phyloP scores from a whole-genome alignment of 1,140 invertebrate genomes.

The Globodera rostochiensis region DNA sequence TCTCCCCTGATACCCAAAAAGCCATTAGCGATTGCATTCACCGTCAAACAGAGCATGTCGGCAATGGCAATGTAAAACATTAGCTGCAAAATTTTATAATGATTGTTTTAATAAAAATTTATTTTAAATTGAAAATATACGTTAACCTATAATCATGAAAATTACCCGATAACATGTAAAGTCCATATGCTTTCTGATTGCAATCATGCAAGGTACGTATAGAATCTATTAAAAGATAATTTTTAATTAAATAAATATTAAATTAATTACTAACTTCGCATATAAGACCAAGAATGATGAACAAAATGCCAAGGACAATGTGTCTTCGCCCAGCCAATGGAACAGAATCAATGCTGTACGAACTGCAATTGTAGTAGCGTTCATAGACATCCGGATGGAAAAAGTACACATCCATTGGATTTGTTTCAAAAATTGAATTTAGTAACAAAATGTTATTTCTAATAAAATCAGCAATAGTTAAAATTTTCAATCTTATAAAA shows the following conservation, averaged over 20 bases:
- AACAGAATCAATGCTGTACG: slow-evolving; percentile 38
- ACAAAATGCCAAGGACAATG: slow-evolving; percentile 23
- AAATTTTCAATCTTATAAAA: too few species aligned
- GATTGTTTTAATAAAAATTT: too few species aligned
- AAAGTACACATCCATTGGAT: slow-evolving; percentile 39
- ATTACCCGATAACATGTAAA: slow-evolving; percentile 26
- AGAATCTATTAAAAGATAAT: slow-evolving; percentile 28
- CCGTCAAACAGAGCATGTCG: slow-evolving; percentile 25
- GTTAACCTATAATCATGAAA: neutral
- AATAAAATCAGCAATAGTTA: too few species aligned
- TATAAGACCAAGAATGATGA: slow-evolving; percentile 33
- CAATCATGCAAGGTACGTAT: slow-evolving; percentile 32
- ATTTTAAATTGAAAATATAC: too few species aligned
- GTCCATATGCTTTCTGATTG: slow-evolving; percentile 37
- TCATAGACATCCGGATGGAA: slow-evolving; percentile 45
- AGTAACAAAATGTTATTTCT: too few species aligned
- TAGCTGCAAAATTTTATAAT: neutral
- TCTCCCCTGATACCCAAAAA: slow-evolving; percentile 35
- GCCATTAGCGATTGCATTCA: slow-evolving; percentile 38
- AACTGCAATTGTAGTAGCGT: slow-evolving; percentile 37
- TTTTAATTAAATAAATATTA: neutral
- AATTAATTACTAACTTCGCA: slow-evolving; percentile 29
- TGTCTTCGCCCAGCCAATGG: slow-evolving; percentile 35
- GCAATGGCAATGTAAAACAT: slow-evolving; percentile 43
- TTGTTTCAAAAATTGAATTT: too few species aligned